Base-by-base conservation (phyloP, 2,113 vertebrate species). In the Cacatua alba region DNA sequence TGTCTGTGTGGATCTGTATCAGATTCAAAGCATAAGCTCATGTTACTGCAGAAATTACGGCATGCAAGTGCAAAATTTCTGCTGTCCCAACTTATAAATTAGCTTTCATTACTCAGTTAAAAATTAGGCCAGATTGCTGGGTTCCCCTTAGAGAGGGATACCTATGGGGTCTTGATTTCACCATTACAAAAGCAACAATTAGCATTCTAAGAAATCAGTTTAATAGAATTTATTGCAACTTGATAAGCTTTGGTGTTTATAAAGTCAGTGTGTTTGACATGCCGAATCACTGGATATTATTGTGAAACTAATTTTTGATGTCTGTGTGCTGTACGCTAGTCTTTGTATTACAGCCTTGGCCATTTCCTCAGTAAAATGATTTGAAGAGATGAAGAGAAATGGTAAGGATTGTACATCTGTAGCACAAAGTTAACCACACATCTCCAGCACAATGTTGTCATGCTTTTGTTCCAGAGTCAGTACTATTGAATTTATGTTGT, bases 111-210 rank as follows among this genome's bases (percentile, higher is more conserved):
- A 90, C 88, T 68, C 86, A 92, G 17, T 59, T 71, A 86, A 59
- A 9, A 90, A 72, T 92, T 92, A 93, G 83, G 71, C 39, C 87
- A 82, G 86, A 67, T 94, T 97, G 94, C 87, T 97, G 96, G 43
- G 74, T 85, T 97, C 86, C 83, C 88, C 98, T 98, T 97, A 86
- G 96, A 91, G 82, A 89, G 88, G 37, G 57, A 88, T 94, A 70
- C 78, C 60, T 79, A 11, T 28, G 21, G 90, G 78, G 60, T 77
- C 80, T 68, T 94, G 64, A 82, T 95, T 96, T 96, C 33, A 57
- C 72, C 59, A 77, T 77, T 92, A 49, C 57, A 57, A 95, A 94
- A 95, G n/a, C 28, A 92, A 41, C 63, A 53, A 49, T 71, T 78
- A 64, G 41, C 67, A 79, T 71, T 82, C 46, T 84, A 88, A 96